These are phyloP conservation scores for Parnassius smintheus DNA, from an alignment of 2,888 invertebrate species.

Conservation along the genomic window DNA sequence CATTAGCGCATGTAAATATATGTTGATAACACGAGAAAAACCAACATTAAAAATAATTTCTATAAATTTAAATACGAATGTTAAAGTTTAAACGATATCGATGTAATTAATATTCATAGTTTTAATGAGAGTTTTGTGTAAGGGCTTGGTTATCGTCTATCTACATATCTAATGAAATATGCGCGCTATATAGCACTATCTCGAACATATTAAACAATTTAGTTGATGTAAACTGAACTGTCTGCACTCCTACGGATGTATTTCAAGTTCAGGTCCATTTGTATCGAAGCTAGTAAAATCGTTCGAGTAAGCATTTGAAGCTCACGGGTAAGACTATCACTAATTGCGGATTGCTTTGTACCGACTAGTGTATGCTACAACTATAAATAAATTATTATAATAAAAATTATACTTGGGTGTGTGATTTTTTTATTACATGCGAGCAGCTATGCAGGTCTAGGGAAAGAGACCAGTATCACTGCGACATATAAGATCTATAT, in stretches of 20 bases:
- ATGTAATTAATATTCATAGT: slow-evolving; percentile 12
- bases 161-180: slow-evolving; percentile 14
- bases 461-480: no score
- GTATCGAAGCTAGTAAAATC: slow-evolving; percentile 23
- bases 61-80: neutral
- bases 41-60: neutral
- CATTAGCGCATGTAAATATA: neutral
- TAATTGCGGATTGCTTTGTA: no score
- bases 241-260: slow-evolving; percentile 41
- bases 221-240: slow-evolving; percentile 41
- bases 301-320: slow-evolving; percentile 18
- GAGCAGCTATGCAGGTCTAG: no score
- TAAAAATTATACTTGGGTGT: no score
- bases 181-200: slow-evolving; percentile 23
- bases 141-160: slow-evolving; percentile 7
- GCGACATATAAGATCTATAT: no score
- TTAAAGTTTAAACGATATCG: slow-evolving; percentile 8
- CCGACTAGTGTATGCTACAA: no score
- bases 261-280: slow-evolving; percentile 47
- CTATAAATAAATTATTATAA: no score
- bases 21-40: slow-evolving; percentile 1
- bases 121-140: slow-evolving; percentile 1
- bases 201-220: slow-evolving; percentile 45
- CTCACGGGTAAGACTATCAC: no score
- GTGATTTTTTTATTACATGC: no score